phyloP scores from a whole-genome alignment of 2,113 vertebrate species.

The Lycaon pictus region DNA sequence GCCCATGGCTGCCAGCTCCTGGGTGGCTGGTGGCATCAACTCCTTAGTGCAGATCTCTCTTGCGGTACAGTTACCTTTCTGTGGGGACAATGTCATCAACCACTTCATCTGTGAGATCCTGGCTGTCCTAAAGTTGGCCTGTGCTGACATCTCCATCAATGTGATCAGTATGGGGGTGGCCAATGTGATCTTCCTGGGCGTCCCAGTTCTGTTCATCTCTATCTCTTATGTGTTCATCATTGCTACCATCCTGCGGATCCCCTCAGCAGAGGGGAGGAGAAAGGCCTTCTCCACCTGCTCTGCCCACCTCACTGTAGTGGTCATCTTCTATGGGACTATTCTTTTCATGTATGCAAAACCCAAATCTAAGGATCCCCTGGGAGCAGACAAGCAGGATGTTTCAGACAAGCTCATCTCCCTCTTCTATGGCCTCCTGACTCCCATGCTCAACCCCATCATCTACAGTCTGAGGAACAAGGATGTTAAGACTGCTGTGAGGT shows the following conservation, averaged over 20 bases:
- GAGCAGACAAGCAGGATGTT: constrained; percentile 63
- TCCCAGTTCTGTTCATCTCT: constrained; percentile 65
- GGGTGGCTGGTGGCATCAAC: constrained; percentile 64
- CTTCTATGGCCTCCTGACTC: constrained; percentile 77
- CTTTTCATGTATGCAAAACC: constrained; percentile 70
- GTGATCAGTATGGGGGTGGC: constrained; percentile 67
- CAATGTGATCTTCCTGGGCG: constrained; percentile 62
- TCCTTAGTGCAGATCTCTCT: constrained; percentile 76
- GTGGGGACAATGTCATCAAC: constrained; percentile 67
- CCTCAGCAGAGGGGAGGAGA: constrained; percentile 41
- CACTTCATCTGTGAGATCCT: constrained; percentile 75
- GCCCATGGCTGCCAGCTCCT: constrained; percentile 69
- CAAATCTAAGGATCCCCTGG: constrained; percentile 54
- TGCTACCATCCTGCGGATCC: constrained; percentile 57
- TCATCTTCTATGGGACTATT: constrained; percentile 70
- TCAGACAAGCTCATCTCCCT: constrained; percentile 74
- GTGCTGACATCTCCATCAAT: constrained; percentile 72
- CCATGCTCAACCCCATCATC: constrained; percentile 80
- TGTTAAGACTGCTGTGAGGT: constrained; percentile 62
- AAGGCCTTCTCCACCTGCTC: constrained; percentile 73
- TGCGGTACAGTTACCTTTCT: constrained; percentile 70
- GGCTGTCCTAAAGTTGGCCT: constrained; percentile 66
- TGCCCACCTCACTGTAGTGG: constrained; percentile 64
- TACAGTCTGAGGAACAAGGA: constrained; percentile 80
- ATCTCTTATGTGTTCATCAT: constrained; percentile 71